Conservation (phyloP, 1,140 invertebrate genomes). For the Macrocentrus cingulum region DNA sequence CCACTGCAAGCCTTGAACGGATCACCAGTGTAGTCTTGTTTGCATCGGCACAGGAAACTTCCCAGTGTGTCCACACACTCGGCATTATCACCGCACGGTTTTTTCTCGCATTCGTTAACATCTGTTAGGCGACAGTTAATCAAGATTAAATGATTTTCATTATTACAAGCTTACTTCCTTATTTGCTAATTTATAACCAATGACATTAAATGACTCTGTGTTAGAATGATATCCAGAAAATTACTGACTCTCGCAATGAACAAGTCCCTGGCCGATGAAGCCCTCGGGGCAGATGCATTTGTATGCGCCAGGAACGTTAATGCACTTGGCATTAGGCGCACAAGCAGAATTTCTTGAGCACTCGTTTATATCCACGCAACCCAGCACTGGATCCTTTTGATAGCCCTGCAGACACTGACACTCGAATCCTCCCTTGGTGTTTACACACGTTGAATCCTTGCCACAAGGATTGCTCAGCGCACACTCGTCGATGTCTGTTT, state of each 20-base stretch:
- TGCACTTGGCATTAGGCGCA: slow-evolving; percentile 71
- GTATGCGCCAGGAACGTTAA: slow-evolving; percentile 74
- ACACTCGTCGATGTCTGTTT: slow-evolving; percentile 67
- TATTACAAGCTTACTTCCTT: slow-evolving; percentile 29
- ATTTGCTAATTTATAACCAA: slow-evolving; percentile 29
- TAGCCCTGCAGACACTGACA: slow-evolving; percentile 61
- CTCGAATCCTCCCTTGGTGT: slow-evolving; percentile 60
- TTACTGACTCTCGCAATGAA: slow-evolving; percentile 79
- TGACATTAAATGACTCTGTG: background rate
- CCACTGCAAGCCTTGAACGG: slow-evolving; percentile 76
- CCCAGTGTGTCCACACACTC: slow-evolving; percentile 84
- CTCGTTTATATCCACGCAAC: slow-evolving; percentile 62
- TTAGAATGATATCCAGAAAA: slow-evolving; percentile 11
- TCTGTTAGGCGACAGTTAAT: slow-evolving; percentile 65
- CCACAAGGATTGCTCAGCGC: slow-evolving; percentile 58
- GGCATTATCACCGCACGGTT: slow-evolving; percentile 82
- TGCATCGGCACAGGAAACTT: slow-evolving; percentile 81
- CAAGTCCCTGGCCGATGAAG: slow-evolving; percentile 68
- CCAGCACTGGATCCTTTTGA: slow-evolving; percentile 48
- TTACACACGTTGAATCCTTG: slow-evolving; percentile 60
- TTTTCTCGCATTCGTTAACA: slow-evolving; percentile 85
- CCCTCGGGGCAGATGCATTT: slow-evolving; percentile 75
- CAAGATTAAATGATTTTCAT: slow-evolving; percentile 33
- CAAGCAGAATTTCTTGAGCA: slow-evolving; percentile 64
- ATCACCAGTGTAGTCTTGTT: slow-evolving; percentile 82